A percentile compares a stretch with the other conserved stretches of the same genome.
These are phyloP conservation scores for Amorpha juglandis DNA, from an alignment of 2,888 invertebrate species.

Conservation along the genomic window DNA sequence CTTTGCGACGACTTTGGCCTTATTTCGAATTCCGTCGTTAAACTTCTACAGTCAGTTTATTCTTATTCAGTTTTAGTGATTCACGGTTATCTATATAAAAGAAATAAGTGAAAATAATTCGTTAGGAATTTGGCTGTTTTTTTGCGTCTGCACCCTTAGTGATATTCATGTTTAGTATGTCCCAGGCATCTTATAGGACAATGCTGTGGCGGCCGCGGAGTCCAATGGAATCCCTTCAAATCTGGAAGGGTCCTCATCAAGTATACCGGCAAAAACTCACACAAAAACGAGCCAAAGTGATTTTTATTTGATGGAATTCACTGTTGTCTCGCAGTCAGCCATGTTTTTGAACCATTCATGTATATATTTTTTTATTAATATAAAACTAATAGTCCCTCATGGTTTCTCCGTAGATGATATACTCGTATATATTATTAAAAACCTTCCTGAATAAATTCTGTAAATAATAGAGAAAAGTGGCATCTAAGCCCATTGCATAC, in stretches of 20 bases:
- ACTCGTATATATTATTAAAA: too few relatives aligned
- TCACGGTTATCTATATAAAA: conserved; percentile 18
- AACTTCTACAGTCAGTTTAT: not conserved
- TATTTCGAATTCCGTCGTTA: not conserved
- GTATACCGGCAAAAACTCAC: conserved; percentile 72
- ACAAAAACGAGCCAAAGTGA: conserved; percentile 72
- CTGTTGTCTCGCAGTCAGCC: conserved; percentile 41
- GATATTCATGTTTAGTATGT: conserved; percentile 28
- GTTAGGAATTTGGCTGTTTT: conserved; percentile 25
- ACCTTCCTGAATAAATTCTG: too few relatives aligned
- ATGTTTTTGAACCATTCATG: conserved; percentile 5
- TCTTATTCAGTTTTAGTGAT: conserved; percentile 19
- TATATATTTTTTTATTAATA: too few relatives aligned
- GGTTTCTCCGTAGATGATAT: too few relatives aligned
- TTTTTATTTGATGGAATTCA: conserved; percentile 83
- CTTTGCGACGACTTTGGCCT: not conserved
- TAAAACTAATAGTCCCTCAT: too few relatives aligned
- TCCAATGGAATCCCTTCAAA: conserved; percentile 72
- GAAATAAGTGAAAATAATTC: conserved; percentile 30
- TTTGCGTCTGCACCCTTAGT: conserved; percentile 29
- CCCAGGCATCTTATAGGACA: conserved; percentile 41
- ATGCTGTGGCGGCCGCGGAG: conserved; percentile 48
- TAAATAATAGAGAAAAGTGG: too few relatives aligned
- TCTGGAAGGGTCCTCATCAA: conserved; percentile 71
- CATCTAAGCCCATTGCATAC: too few relatives aligned